Evolutionary conservation across 1,140 invertebrate species (phyloP), one percentile per base, ranked within the genome.

Genomic region (Pseudomyrmex gracilis): DNA sequence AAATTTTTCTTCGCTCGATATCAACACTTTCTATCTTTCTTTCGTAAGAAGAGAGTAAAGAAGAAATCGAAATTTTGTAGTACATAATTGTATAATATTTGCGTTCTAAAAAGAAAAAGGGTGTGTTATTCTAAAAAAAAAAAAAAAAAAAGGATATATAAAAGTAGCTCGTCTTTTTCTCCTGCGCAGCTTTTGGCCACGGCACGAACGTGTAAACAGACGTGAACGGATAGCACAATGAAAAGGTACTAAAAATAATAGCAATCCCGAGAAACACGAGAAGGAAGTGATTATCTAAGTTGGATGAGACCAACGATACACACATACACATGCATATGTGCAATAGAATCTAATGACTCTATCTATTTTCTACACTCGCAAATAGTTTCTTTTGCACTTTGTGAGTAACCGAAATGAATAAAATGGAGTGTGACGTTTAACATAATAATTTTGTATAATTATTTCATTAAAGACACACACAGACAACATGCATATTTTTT

Each of bases 221-320:
- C 67, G 67, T 70, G 67, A 70, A 70, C 67, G 67, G 49, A 70
- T 70, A 70, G 51, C 67, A 70, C 8, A 70, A 70, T 55, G 67
- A 22, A 70, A 53, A 70, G 67, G 22, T n/a, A 70, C 49, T 70
- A 70, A 70, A 70, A 70, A 70, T 70, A 70, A 55, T 70, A 22
- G 67, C 67, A 13, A 70, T 70, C 49, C 67, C 67, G 51, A 70
- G 67, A 70, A 70, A 53, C 49, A n/a, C 49, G 49, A 70, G 51
- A 34, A 70, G 67, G 49, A 70, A 70, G 49, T 70, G 49, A 24
- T 55, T 70, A 68, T 34, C 22, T 49, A 17, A 34, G 51, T 70
- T 34, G 49, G 49, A 70, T 53, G 49, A 55, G 51, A 55, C 22
- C 45, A 34, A 5, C 45, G 45, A 49, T 68, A 51, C 12, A 51